Evolutionary conservation across 2,888 invertebrate genomes (phyloP).

Genomic region (Dioctria linearis): DNA sequence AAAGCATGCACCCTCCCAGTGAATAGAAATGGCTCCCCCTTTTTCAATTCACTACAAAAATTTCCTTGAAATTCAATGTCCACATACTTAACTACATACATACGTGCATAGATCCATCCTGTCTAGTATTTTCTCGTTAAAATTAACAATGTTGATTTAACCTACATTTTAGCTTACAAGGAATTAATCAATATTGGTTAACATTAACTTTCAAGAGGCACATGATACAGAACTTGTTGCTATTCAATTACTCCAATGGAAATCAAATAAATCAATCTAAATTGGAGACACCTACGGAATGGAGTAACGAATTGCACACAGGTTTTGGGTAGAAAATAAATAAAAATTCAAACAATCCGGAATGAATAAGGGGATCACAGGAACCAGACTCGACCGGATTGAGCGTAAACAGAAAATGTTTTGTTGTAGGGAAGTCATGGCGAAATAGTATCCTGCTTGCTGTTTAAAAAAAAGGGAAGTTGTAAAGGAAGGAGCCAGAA

Average conservation of each 20-base stretch:
- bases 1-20: too few relatives aligned
- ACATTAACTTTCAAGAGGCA: not conserved
- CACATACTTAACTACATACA: conserved; percentile 12
- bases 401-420: conserved; percentile 43
- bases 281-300: conserved; percentile 1
- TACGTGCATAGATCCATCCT: not conserved
- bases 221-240: conserved; percentile 24
- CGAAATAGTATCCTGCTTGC: conserved; percentile 31
- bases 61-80: conserved; percentile 23
- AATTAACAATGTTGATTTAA: conserved; percentile 27
- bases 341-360: not conserved
- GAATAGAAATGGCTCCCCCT: conserved; percentile 13
- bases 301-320: not conserved
- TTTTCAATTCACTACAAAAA: not conserved
- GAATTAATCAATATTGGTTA: not conserved
- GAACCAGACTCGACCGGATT: conserved; percentile 32
- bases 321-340: not conserved
- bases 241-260: conserved; percentile 14
- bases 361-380: not conserved
- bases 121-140: conserved; percentile 15
- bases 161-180: not conserved
- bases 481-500: conserved; percentile 30
- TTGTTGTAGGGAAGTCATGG: conserved; percentile 21
- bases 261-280: conserved; percentile 11
- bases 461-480: not conserved